phyloP scores from a whole-genome alignment of 2,797 vertebrate genomes.

The Paedocypris micromegethes region DNA sequence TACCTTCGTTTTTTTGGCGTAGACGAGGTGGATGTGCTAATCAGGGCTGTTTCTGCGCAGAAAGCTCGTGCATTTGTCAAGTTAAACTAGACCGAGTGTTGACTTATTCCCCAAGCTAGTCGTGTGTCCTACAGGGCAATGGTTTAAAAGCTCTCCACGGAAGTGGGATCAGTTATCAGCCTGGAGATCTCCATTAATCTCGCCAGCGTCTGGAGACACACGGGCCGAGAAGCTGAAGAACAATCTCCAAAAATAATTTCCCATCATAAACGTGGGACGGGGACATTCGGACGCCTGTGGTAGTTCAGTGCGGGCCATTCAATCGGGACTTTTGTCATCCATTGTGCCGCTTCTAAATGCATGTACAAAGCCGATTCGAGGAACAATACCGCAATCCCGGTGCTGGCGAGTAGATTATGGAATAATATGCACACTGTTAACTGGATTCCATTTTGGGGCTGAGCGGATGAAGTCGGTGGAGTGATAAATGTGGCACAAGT shows the following conservation, averaged over 20 bases:
- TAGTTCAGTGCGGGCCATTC: conserved; percentile 8
- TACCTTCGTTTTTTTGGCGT: neutral
- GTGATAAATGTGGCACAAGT: conserved; percentile 42
- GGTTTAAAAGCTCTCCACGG: conserved; percentile 23
- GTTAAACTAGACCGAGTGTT: conserved; percentile 19
- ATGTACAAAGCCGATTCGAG: conserved; percentile 4
- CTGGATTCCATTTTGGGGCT: conserved; percentile 29
- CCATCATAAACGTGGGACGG: conserved; percentile 8
- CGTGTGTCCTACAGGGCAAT: conserved; percentile 9
- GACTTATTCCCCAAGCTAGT: conserved; percentile 1
- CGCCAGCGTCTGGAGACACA: neutral
- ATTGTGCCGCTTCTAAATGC: conserved; percentile 13
- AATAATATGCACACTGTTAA: conserved; percentile 45
- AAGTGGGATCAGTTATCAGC: conserved; percentile 3
- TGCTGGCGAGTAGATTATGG: conserved; percentile 48
- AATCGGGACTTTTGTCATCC: conserved; percentile 14
- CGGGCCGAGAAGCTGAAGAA: conserved; percentile 6
- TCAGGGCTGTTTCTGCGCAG: conserved; percentile 8
- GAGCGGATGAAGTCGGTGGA: conserved; percentile 42
- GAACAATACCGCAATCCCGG: conserved; percentile 35
- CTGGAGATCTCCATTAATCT: conserved; percentile 10
- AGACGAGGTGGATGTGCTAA: conserved; percentile 9
- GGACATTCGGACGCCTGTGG: conserved; percentile 11
- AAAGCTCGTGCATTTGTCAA: neutral
- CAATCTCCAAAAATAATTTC: conserved; percentile 13